Evolutionary conservation across 2,888 invertebrate genomes (phyloP), one percentile per base, ranked within the genome.

Genomic region (Hypselothyrea guttata): DNA sequence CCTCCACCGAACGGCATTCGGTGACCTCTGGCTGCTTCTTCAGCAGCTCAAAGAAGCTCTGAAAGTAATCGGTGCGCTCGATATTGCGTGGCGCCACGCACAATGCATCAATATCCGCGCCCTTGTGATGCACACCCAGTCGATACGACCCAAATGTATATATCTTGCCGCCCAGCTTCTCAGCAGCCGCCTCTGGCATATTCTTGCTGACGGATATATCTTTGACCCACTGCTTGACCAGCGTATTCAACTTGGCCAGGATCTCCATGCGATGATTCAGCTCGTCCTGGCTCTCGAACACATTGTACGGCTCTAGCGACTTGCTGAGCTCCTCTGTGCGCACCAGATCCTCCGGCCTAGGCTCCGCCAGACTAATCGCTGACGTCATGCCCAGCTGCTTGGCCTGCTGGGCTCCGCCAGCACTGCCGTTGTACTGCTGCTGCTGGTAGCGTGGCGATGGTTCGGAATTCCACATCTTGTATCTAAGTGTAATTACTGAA

Each of bases 111-210:
- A 99, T 99, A 92, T 99, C 99, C 64, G 99, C 99, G 30, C 99
- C 99, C 91, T 96, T 95, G 83, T 97, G 97, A 89, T 98, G 98
- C 5, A 99, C 99, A 79, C 99, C 96, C 75, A 96, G 92, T 72
- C 97, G 92, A 89, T 99, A 99, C 53, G 99, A 99, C 40, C 99
- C 99, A 90, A 99, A 99, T n/a, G 99, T 99, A 88, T 97, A 99
- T 62, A 99, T 97, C 91, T 98, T 98, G 2, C 99, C 99, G 15
- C 99, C 98, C 56, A 98, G 95, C 72, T 94, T 94, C 52, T 97
- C 97, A 1, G 97, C 96, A 1, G 97, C 94, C 75, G 93, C 95
- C 54, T 94, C 94, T 4, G 99, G 98, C 94, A 99, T 96, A 90
- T 98, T 98, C 90, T 96, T 95, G 71, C 94, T 92, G 52, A 96